Conservation (phyloP, 2,113 vertebrate genomes). For the Heptranchias perlo region DNA sequence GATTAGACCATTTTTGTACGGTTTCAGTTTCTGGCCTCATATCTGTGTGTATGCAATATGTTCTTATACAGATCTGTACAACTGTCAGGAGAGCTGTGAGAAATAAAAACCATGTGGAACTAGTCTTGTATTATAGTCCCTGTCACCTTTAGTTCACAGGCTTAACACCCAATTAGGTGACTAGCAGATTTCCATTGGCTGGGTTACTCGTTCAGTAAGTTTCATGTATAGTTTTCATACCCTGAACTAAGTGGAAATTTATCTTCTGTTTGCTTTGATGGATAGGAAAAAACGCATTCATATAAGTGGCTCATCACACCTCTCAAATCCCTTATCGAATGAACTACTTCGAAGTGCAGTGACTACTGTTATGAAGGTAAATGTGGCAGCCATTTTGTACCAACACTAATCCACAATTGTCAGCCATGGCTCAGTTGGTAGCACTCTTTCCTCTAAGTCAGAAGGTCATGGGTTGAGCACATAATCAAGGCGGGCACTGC, state of each 20-base stretch:
- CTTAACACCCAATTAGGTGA: neutral
- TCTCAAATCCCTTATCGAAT: neutral
- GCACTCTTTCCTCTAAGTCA: neutral
- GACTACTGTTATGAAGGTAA: neutral
- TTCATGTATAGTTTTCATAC: neutral
- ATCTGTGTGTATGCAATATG: conserved; percentile 97
- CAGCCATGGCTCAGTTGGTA: neutral
- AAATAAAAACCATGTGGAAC: conserved; percentile 99
- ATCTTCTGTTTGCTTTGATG: neutral
- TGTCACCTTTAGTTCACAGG: neutral
- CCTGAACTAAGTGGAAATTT: neutral
- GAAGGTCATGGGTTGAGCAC: too few species aligned
- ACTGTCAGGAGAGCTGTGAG: conserved; percentile 96
- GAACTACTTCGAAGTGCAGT: neutral
- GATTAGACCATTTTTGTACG: conserved; percentile 96
- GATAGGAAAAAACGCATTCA: neutral
- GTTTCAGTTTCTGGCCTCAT: conserved; percentile 70
- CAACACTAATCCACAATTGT: neutral
- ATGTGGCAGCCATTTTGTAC: neutral
- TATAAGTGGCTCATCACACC: neutral
- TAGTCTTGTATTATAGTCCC: conserved; percentile 67
- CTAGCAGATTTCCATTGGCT: neutral
- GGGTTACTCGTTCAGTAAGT: neutral
- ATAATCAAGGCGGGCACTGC: too few species aligned
- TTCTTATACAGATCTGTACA: conserved; percentile 93